These are phyloP conservation scores for Mixornis gularis DNA, from an alignment of 2,113 vertebrate species.

Conservation along the genomic window DNA sequence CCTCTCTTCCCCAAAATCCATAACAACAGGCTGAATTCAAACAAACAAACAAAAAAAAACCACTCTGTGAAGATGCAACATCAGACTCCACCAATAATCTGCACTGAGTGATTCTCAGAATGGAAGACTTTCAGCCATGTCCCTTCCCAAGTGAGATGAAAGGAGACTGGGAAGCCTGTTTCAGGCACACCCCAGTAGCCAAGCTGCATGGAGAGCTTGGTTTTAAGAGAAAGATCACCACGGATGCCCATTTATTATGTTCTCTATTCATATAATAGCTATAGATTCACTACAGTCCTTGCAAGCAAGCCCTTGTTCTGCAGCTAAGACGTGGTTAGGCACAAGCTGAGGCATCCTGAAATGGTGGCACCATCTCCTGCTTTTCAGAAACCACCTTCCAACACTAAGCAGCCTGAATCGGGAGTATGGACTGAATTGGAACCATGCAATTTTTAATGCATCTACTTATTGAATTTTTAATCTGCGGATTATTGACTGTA, in stretches of 20 bases:
- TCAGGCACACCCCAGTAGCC: neutral
- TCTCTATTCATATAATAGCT: neutral
- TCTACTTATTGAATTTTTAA: slow-evolving; percentile 77
- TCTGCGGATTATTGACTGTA: slow-evolving; percentile 74
- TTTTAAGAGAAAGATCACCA: neutral
- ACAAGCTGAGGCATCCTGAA: neutral
- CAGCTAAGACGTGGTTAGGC: neutral
- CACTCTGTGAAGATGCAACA: neutral
- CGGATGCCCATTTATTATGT: neutral
- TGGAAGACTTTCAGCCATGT: neutral
- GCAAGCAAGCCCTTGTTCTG: neutral
- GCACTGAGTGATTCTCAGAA: neutral
- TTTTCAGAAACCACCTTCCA: slow-evolving; percentile 17
- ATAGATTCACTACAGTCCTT: neutral
- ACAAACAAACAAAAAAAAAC: neutral
- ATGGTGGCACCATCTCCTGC: neutral
- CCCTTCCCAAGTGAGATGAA: rapidly evolving
- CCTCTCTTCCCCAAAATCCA: neutral
- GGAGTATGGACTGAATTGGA: slow-evolving; percentile 43
- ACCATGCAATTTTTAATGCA: slow-evolving; percentile 48
- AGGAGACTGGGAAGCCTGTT: neutral
- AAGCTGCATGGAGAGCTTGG: neutral
- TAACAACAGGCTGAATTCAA: neutral
- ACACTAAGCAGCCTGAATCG: neutral
- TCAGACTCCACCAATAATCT: neutral